phyloP scores from a whole-genome alignment of 2,113 vertebrate genomes.

The Myrmophylax atrothorax region DNA sequence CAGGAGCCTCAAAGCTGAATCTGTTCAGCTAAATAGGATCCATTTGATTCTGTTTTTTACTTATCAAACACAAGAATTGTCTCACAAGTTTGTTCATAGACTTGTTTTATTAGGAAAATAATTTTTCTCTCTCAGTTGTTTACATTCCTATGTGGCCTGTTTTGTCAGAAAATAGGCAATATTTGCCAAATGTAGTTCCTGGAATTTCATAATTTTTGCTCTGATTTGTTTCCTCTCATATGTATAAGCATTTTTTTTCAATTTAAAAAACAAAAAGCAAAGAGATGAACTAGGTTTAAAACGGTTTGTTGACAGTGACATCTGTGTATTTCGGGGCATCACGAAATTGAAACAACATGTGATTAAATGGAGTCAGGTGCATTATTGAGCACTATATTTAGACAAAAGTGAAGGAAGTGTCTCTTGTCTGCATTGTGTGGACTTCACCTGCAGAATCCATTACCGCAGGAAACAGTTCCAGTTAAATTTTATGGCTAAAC shows the following conservation, averaged over 20 bases:
- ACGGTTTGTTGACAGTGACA: neutral
- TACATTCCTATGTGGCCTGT: constrained; percentile 40
- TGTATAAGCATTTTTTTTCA: neutral
- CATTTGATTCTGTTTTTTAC: neutral
- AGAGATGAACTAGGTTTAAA: neutral
- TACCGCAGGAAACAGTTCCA: neutral
- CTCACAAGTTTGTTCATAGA: neutral
- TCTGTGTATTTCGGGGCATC: neutral
- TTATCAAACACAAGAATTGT: neutral
- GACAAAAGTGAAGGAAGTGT: neutral
- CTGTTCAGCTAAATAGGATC: neutral
- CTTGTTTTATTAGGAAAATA: constrained; percentile 12
- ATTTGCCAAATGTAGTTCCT: constrained; percentile 32
- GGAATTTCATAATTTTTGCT: constrained; percentile 39
- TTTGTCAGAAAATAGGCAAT: constrained; percentile 32
- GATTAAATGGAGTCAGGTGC: neutral
- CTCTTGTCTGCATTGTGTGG: neutral
- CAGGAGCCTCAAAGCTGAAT: neutral
- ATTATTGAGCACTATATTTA: neutral
- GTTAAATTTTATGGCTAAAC: constrained; percentile 1
- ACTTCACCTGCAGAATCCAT: constrained; percentile 8
- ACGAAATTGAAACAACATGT: neutral
- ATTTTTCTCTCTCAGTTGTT: constrained; percentile 5
- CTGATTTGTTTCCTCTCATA: neutral
- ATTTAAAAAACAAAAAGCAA: neutral